phyloP scores from a whole-genome alignment of 2,797 vertebrate species.

The Premnoplex brunnescens region DNA sequence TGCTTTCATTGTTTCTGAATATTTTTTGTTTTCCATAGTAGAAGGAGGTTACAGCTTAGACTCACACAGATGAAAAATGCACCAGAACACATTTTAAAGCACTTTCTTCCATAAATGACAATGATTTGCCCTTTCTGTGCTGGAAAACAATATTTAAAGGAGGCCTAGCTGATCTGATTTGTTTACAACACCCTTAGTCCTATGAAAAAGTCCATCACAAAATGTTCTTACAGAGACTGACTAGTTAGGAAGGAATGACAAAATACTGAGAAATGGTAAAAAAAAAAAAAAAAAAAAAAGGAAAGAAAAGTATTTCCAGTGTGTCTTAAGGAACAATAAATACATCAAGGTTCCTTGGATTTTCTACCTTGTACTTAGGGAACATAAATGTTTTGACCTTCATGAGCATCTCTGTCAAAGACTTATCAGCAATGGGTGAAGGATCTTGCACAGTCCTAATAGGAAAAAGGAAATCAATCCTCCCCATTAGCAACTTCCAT shows the following conservation, averaged over 20 bases:
- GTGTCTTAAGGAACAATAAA: neutral
- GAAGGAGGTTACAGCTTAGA: neutral
- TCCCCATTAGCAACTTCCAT: neutral
- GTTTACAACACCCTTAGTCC: neutral
- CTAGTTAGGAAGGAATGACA: neutral
- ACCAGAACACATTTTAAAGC: neutral
- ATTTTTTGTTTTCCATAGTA: neutral
- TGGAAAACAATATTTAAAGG: neutral
- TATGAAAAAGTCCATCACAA: neutral
- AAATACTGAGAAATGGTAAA: neutral
- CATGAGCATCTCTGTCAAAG: neutral
- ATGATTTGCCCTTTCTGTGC: neutral
- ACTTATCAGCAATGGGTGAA: neutral
- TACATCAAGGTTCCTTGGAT: neutral
- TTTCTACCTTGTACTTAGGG: neutral
- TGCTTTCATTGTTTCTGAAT: neutral
- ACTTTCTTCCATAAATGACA: neutral
- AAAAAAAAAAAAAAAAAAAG: neutral
- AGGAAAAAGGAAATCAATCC: neutral
- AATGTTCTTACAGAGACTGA: neutral
- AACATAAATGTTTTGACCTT: neutral
- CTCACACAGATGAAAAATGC: neutral
- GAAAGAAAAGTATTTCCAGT: neutral
- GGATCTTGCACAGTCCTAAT: neutral
- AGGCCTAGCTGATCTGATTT: neutral